These are phyloP conservation scores for Drosophila baimaii DNA, from an alignment of 1,140 invertebrate species.

Conservation along the genomic window DNA sequence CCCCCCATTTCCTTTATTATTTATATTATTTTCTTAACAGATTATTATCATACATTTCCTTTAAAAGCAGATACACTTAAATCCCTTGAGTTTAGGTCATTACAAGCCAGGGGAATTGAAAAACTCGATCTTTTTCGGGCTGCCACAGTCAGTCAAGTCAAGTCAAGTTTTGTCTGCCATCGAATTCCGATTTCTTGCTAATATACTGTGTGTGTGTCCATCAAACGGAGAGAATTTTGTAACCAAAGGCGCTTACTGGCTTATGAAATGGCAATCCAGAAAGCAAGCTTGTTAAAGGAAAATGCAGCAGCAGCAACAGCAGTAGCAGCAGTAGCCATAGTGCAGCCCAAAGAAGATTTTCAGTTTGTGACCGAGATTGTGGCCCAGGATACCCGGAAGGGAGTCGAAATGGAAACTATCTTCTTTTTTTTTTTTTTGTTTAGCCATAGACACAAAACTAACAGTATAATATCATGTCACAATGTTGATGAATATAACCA, in stretches of 20 bases:
- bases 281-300: slow-evolving; percentile 25
- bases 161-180: background rate
- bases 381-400: slow-evolving; percentile 6
- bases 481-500: slow-evolving; percentile 41
- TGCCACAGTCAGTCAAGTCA: slow-evolving; percentile 10
- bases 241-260: slow-evolving; percentile 63
- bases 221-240: slow-evolving; percentile 19
- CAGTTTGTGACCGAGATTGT: slow-evolving; percentile 31
- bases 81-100: too few species aligned
- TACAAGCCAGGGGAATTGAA: slow-evolving; percentile 2
- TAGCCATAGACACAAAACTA: slow-evolving; percentile 35
- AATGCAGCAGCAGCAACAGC: slow-evolving; percentile 13
- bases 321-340: background rate
- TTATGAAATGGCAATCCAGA: slow-evolving; percentile 51
- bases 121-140: background rate
- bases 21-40: too few species aligned
- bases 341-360: slow-evolving; percentile 18
- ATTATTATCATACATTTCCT: too few species aligned
- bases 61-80: too few species aligned
- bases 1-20: too few species aligned
- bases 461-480: slow-evolving; percentile 46
- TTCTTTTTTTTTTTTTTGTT: background rate
- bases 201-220: slow-evolving; percentile 19
- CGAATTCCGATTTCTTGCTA: slow-evolving; percentile 22
- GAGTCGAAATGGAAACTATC: slow-evolving; percentile 25